These are phyloP conservation scores for Psittacula cyanocephala DNA, from an alignment of 2,113 vertebrate species.

Conservation along the genomic window DNA sequence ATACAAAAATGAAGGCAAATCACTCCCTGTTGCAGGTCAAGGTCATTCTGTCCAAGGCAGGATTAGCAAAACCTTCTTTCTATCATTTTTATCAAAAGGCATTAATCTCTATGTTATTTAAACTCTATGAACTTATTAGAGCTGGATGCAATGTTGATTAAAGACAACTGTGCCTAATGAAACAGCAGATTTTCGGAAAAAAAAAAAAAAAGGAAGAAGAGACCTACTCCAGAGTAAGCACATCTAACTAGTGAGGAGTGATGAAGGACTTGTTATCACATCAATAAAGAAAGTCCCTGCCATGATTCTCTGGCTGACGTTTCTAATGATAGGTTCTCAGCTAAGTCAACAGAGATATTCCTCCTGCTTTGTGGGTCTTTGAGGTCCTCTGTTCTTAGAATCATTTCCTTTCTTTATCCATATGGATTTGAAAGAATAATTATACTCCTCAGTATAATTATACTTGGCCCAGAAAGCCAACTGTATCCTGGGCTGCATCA, in stretches of 20 bases:
- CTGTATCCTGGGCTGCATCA: too few relatives aligned
- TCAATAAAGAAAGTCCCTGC: neutral
- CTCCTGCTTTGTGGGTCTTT: neutral
- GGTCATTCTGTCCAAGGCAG: neutral
- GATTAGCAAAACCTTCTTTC: neutral
- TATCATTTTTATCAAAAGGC: neutral
- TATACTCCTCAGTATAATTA: neutral
- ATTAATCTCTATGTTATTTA: neutral
- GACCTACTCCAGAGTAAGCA: neutral
- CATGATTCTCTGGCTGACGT: neutral
- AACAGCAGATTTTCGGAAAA: neutral
- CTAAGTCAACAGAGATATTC: neutral
- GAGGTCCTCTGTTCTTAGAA: neutral
- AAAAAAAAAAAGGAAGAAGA: neutral
- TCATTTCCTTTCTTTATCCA: neutral
- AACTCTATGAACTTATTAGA: neutral
- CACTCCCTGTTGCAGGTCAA: neutral
- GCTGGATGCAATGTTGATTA: neutral
- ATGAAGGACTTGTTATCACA: neutral
- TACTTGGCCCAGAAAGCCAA: too few relatives aligned
- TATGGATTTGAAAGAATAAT: neutral
- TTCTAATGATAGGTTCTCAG: neutral
- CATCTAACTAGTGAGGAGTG: neutral
- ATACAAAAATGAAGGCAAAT: neutral
- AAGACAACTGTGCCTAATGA: neutral